These are phyloP conservation scores for Oreochromis niloticus DNA, from an alignment of 2,113 vertebrate genomes.

Conservation along the genomic window DNA sequence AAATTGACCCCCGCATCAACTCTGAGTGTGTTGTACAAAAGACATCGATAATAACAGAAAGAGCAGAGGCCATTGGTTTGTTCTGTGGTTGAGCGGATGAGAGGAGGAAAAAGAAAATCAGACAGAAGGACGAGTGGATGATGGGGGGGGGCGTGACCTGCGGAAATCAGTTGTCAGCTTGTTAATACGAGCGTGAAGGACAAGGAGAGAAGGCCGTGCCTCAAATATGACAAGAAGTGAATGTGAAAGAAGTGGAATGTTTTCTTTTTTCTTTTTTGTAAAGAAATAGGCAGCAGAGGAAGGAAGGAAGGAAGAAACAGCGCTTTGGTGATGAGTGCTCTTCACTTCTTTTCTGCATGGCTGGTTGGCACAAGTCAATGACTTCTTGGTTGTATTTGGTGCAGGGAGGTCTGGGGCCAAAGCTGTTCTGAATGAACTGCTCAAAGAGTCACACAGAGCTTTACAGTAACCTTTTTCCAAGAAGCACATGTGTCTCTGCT, in stretches of 20 bases:
- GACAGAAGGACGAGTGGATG: neutral
- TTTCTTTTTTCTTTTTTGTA: neutral
- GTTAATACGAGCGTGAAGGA: slow-evolving; percentile 20
- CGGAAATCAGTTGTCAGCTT: slow-evolving; percentile 12
- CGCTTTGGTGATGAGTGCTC: slow-evolving; percentile 41
- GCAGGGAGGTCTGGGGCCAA: slow-evolving; percentile 10
- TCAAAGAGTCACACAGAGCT: slow-evolving; percentile 7
- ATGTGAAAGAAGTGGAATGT: slow-evolving; percentile 20
- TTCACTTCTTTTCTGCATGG: slow-evolving; percentile 29
- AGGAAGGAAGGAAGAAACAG: slow-evolving; percentile 25
- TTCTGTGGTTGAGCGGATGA: slow-evolving; percentile 2
- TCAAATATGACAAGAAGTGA: slow-evolving; percentile 1
- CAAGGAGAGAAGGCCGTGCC: neutral
- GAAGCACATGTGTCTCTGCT: slow-evolving; percentile 12
- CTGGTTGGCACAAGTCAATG: slow-evolving; percentile 46
- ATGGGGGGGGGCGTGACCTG: neutral
- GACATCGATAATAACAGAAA: slow-evolving; percentile 10
- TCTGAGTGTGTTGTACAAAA: neutral
- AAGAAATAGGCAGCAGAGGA: slow-evolving; percentile 10
- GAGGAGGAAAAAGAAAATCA: neutral
- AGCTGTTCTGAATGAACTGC: slow-evolving; percentile 12
- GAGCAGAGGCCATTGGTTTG: neutral
- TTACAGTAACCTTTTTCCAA: neutral
- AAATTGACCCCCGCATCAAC: slow-evolving; percentile 26
- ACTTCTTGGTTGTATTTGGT: slow-evolving; percentile 34